Base-by-base conservation (phyloP, 2,888 invertebrate genomes). In the Hartigia nigra region DNA sequence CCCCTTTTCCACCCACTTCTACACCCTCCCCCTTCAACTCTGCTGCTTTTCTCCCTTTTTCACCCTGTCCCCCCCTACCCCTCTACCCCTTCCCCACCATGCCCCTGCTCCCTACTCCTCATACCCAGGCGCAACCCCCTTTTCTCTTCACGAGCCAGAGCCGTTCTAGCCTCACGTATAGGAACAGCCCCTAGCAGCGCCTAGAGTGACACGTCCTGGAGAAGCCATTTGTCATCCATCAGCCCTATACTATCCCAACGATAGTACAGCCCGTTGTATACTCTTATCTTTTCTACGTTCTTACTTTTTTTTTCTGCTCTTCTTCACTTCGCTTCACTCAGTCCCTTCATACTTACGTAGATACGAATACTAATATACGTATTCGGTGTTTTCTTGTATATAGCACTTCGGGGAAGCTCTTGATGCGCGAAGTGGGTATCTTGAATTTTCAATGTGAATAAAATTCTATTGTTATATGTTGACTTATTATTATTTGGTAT, bases 41-140 rank as follows among this genome's bases (percentile, higher is more conserved):
- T 90, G 90, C 88, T 88, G 89, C 89, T 88, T 91, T 93, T 93
- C 94, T 92, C 92, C 92, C 83, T 92, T 93, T 92, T 81, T 74
- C 74, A 92, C 92, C 74, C 87, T 82, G 82, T 78, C 79, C 81
- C 79, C 83, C 93, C n/a, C n/a, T n/a, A n/a, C n/a, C n/a, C n/a
- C n/a, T n/a, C n/a, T n/a, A n/a, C 79, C 81, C 79, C 83, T 92
- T 93, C 83, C 92, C 93, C 92, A n/a, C 84, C 23, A 14, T 23
- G 0, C 37, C 92, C 92, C 92, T 92, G 93, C 93, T 93, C 93
- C 93, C 92, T 93, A 93, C 93, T 93, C 93, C 93, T 55, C 9
- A 4, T 55, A 55, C 55, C 55, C 55, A 9, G 55, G 55, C 55
- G 72, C 72, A 72, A 88, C 88, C 87, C 89, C 90, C 88, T 88